Base-by-base conservation (phyloP, 2,888 invertebrate species). In the Stomorhina lunata region DNA sequence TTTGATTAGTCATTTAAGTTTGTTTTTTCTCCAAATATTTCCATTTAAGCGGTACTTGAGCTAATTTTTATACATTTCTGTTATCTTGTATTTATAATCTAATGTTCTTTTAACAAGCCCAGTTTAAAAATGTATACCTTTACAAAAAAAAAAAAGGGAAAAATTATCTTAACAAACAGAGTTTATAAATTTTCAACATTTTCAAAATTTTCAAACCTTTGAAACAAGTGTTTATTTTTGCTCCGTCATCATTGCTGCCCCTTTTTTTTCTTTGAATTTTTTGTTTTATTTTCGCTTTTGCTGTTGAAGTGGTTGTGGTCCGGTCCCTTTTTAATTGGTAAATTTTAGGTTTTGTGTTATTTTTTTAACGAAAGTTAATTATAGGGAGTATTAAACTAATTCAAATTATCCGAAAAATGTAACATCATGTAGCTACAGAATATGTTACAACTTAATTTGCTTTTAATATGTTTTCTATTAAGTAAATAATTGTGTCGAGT, bases 51-150 rank as follows among this genome's bases (percentile, higher is more conserved):
- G 59, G 53, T 25, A 82, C 82, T 82, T 82, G 79, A 79, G 82
- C 79, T 79, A 79, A 82, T 79, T 82, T 78, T 69, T 32, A 20
- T 29, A 34, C 37, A 15, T 32, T 61, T 25, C 45, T 34, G 48
- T 71, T 75, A 79, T 80, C 66, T 59, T 40, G 25, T 68, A 66
- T 65, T 66, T 61, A 45, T 37, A 79, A 82, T 82, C 82, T 40
- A 69, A 79, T 82, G 79, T 79, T 82, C 75, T 75, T 82, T 79
- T 79, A 82, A 82, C 82, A 75, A 82, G 79, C 75, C 81, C 81
- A 71, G 32, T 71, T 79, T 55, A 68, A 71, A n/a, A 57, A 57
- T 65, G 48, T 34, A n/a, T 43, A n/a, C 48, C 48, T 40, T 69
- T 15, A 17, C 10, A 6, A 20, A 20, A 48, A 57, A 20, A 53